Evolutionary conservation across 2,888 invertebrate genomes (phyloP).

Genomic region (Adelognathus sp.): DNA sequence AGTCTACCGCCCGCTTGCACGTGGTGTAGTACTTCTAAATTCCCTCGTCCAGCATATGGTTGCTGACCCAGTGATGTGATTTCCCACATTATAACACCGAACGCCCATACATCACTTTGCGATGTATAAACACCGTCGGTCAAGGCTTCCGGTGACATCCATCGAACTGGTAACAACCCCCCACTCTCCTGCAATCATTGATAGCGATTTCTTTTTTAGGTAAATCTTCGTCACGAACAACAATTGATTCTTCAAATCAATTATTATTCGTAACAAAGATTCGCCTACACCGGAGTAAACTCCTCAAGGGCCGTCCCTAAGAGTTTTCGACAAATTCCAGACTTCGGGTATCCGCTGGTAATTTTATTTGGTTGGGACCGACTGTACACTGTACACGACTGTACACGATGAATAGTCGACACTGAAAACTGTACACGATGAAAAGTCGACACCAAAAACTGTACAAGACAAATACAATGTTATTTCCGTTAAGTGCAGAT

Average conservation of each 20-base stretch:
- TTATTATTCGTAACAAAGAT: not conserved
- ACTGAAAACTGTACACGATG: too few species aligned
- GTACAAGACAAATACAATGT: too few species aligned
- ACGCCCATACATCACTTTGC: conserved; percentile 98
- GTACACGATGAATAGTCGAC: too few species aligned
- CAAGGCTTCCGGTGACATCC: conserved; percentile 99
- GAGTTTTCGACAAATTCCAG: too few species aligned
- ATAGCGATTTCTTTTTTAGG: not conserved
- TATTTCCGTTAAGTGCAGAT: too few species aligned
- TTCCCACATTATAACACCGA: conserved; percentile 97
- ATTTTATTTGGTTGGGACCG: too few species aligned
- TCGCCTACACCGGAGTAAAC: not conserved
- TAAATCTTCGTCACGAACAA: not conserved
- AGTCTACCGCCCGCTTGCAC: conserved; percentile 94
- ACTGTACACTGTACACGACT: too few species aligned
- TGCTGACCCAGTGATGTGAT: conserved; percentile 97
- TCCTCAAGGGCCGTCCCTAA: too few species aligned
- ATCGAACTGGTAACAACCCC: conserved; percentile 95
- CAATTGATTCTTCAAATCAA: not conserved
- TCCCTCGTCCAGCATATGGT: conserved; percentile 96
- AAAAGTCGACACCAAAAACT: too few species aligned
- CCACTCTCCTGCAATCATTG: conserved; percentile 78
- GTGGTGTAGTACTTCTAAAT: conserved; percentile 94
- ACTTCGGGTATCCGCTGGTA: too few species aligned
- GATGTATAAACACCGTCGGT: conserved; percentile 98